Evolutionary conservation across 2,113 vertebrate genomes (phyloP), one percentile per base, ranked within the genome.

Genomic region (Coregonus clupeaformis): DNA sequence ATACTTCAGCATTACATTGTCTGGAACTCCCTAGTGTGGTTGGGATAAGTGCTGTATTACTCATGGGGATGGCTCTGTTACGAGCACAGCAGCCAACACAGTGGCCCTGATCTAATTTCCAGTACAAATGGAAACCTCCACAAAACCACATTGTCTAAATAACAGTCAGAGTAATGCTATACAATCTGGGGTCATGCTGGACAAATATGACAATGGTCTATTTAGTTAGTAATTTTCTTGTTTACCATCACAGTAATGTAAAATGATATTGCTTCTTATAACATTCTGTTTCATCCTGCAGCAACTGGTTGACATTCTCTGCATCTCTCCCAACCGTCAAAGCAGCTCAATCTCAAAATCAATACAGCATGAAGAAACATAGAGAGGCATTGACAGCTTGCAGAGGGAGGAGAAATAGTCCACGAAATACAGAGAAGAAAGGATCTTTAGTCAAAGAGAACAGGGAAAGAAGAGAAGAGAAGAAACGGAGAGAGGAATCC

Each of bases 381-480:
- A 69, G 52, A 71, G 29, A 13, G 45, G 75, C 9, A 71, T 25
- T 16, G 55, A 32, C 22, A 72, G 63, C 60, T 36, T 25, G 29
- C 63, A 66, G 25, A 47, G 29, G 63, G 62, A 78, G 45, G 16
- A 68, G 73, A 62, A 45, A 60, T 69, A 66, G 30, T n/a, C 3
- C 24, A 47, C 57, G 36, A 77, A 78, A 59, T 36, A 74, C 65
- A 57, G 47, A 57, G 32, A 72, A 6, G 32, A 59, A 0, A 12
- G 6, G 52, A 20, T 49, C 25, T 42, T 42, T 71, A 69, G 57
- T 65, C 27, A 72, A 69, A 59, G 42, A 77, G 47, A 75, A 67
- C 24, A 81, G 27, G 65, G 66, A 75, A 68, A 13, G 69, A 71
- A 60, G 42, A 13, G 69, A 71, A 60, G 42, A 36, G 63, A 71